Conservation (phyloP, 2,113 vertebrate species). For the Pluvianellus socialis region DNA sequence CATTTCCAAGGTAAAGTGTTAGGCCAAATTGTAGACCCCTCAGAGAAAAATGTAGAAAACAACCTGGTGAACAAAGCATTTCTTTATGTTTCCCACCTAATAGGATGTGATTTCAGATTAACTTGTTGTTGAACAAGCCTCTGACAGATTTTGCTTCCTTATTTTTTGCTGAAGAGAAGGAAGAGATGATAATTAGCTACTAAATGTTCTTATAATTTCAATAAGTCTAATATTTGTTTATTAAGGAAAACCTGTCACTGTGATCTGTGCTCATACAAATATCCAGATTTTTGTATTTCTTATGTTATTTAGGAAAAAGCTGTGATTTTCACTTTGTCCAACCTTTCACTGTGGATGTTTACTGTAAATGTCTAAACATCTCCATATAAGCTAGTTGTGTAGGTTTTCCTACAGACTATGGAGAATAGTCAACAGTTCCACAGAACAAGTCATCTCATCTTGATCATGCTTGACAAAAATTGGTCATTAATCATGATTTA, state of each 20-base stretch:
- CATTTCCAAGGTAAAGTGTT: constrained; percentile 50
- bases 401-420: not conserved
- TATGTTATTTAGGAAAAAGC: not conserved
- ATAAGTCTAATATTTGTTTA: not conserved
- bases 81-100: constrained; percentile 5
- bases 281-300: not conserved
- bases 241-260: not conserved
- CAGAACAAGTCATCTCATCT: not conserved
- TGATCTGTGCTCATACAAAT: not conserved
- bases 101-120: not conserved
- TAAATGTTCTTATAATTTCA: not conserved
- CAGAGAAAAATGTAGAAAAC: constrained; percentile 56
- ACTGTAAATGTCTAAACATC: not conserved
- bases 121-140: not conserved
- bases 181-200: not conserved
- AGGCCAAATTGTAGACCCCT: constrained; percentile 38
- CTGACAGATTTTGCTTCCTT: not conserved
- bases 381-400: not conserved
- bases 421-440: not conserved
- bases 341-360: not conserved
- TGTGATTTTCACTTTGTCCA: not conserved
- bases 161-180: not conserved
- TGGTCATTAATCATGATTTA: constrained; percentile 13
- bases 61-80: constrained; percentile 25
- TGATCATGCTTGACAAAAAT: not conserved